A percentile compares a stretch with the other conserved stretches of the same genome.
Evolutionary conservation across 2,888 invertebrate genomes (phyloP).

Genomic region (Lymantria dispar): DNA sequence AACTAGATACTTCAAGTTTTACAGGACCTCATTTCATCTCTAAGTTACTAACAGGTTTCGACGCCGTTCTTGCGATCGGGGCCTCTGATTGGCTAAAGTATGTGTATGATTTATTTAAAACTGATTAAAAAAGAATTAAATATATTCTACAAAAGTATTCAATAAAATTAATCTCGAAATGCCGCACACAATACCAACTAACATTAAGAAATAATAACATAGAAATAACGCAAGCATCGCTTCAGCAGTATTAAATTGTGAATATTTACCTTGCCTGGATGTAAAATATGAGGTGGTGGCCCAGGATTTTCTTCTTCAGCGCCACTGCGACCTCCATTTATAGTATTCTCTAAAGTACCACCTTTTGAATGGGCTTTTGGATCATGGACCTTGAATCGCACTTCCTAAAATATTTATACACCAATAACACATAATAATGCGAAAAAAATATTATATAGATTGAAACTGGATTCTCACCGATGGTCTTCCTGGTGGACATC

Average conservation of each 20-base stretch:
- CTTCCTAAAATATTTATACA: constrained; percentile 85
- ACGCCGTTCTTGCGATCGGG: no score
- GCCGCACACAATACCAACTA: no score
- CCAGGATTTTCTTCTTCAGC: constrained; percentile 47
- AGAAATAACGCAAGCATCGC: constrained; percentile 7
- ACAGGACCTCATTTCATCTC: no score
- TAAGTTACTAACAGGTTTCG: no score
- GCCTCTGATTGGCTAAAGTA: no score
- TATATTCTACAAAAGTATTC: no score
- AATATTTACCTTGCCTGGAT: constrained; percentile 50
- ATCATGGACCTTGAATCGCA: constrained; percentile 96
- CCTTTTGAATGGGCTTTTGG: constrained; percentile 95
- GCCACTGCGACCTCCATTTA: constrained; percentile 88
- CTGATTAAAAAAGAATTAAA: no score
- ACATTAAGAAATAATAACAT: neutral
- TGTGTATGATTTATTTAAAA: no score
- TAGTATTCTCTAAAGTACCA: constrained; percentile 93
- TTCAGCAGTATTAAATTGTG: constrained; percentile 1
- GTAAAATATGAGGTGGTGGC: constrained; percentile 84
- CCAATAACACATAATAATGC: neutral
- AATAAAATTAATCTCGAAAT: no score
- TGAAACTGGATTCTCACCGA: constrained; percentile 46
- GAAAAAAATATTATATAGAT: neutral
- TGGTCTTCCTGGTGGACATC: constrained; percentile 69
- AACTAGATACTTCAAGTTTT: no score